Percentiles rank a stretch among this genome's conserved stretches.
Conservation (phyloP, 2,888 invertebrate genomes). For the Trichogramma evanescens region DNA sequence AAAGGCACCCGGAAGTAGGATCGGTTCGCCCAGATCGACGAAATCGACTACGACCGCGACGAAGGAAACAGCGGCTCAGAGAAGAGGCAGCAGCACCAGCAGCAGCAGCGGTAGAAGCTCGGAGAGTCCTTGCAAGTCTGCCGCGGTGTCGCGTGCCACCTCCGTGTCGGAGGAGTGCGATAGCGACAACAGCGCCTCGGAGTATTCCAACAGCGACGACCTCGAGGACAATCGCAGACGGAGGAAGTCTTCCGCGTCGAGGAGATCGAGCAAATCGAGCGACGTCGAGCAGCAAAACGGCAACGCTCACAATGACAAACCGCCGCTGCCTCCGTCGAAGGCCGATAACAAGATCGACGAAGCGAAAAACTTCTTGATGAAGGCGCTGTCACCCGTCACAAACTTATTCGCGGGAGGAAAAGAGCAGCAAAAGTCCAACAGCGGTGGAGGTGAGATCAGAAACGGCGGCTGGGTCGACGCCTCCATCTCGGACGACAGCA, state of each 20-base stretch:
- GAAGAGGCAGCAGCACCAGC: background rate
- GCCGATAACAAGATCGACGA: slow-evolving; percentile 53
- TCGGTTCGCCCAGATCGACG: background rate
- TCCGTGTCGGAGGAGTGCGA: slow-evolving; percentile 31
- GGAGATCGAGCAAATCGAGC: slow-evolving; percentile 21
- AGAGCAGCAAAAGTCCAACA: slow-evolving; percentile 52
- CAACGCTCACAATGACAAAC: slow-evolving; percentile 43
- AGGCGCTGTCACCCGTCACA: slow-evolving; percentile 69
- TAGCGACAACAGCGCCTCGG: slow-evolving; percentile 44
- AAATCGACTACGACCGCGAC: background rate
- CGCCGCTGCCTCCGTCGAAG: slow-evolving; percentile 51
- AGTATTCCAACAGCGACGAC: slow-evolving; percentile 44
- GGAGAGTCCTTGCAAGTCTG: slow-evolving; percentile 17
- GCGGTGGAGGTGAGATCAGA: slow-evolving; percentile 45
- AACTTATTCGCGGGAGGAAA: slow-evolving; percentile 57
- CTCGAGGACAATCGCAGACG: slow-evolving; percentile 24
- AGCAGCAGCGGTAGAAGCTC: background rate
- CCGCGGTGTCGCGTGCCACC: background rate
- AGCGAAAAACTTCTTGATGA: slow-evolving; percentile 65
- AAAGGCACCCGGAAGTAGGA: background rate
- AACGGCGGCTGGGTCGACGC: slow-evolving; percentile 28
- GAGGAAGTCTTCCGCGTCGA: slow-evolving; percentile 20
- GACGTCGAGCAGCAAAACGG: background rate
- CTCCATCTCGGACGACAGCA: slow-evolving; percentile 23
- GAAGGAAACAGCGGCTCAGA: background rate